Conservation (phyloP, 2,113 vertebrate genomes). For the Alosa alosa region DNA sequence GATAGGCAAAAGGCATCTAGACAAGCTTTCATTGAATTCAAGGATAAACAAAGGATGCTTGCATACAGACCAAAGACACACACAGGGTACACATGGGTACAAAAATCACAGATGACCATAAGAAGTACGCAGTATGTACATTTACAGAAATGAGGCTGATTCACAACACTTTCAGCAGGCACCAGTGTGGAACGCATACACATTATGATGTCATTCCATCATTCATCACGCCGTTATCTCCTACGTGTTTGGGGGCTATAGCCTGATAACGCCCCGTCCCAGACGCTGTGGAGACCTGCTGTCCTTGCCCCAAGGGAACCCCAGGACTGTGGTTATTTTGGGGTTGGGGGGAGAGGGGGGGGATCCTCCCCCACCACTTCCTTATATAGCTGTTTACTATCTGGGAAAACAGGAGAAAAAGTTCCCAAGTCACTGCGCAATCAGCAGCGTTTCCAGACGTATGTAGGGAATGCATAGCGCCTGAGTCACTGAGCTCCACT, state of each 20-base stretch:
- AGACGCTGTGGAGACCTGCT: not conserved
- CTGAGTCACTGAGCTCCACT: not conserved
- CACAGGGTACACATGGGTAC: too few species aligned
- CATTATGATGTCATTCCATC: conserved; percentile 4
- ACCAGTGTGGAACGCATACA: not conserved
- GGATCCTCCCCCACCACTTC: not conserved
- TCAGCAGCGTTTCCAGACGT: not conserved
- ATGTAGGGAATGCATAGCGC: not conserved
- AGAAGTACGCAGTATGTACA: too few species aligned
- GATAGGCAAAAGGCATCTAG: too few species aligned
- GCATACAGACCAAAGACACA: too few species aligned
- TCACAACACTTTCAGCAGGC: too few species aligned
- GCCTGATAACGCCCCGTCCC: not conserved
- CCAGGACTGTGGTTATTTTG: not conserved
- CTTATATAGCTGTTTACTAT: not conserved
- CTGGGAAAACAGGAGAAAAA: not conserved
- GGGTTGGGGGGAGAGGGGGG: not conserved
- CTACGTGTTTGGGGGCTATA: not conserved
- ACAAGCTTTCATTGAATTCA: too few species aligned
- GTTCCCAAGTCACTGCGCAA: not conserved
- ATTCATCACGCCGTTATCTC: not conserved
- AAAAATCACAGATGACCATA: too few species aligned
- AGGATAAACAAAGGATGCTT: too few species aligned
- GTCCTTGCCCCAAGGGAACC: not conserved
- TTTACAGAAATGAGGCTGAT: too few species aligned